Evolutionary conservation across 2,113 vertebrate species (phyloP), one percentile per base, ranked within the genome.

Genomic region (Trogon melanurus): DNA sequence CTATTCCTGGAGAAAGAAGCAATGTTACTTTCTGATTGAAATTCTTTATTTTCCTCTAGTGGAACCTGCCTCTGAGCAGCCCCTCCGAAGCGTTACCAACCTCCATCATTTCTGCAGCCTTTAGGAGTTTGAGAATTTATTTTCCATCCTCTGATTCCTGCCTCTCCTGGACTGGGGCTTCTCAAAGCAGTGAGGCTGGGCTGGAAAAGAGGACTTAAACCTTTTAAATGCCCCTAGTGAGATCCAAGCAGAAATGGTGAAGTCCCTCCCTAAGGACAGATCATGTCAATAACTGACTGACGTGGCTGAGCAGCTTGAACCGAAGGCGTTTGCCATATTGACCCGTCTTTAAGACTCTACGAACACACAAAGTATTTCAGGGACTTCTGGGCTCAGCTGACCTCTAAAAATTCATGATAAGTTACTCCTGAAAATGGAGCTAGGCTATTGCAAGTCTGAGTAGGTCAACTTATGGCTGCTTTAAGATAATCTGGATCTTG

Each of bases 31-130:
- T 34, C 72, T 84, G 67, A 79, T 44, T 60, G 23, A 58, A 61
- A 73, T 25, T 85, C 70, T 36, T 85, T 54, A 11, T 70, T 79
- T 79, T 23, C 34, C 85, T 26, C 8, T 62, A 66, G 80, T 47
- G 85, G 81, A 45, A 58, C 47, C 54, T 73, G 64, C 70, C 74
- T 81, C 61, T 76, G 74, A 76, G 80, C 89, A 85, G 58, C 89
- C 66, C 74, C 27, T 18, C 48, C 41, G 2, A 32, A 72, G 57
- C 23, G 19, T n/a, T 69, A 30, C 2, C 1, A 22, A 45, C 36
- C 47, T 9, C 23, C 16, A 44, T 4, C 15, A 11, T 29, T 74
- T 29, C 83, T 79, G 48, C 66, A 34, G 18, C 74, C 3, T 0
- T 66, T 32, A 36, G 1, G 16, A 34, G 45, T 47, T 47, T 15